Conservation (phyloP, 2,888 invertebrate species). For the Dascillus cervinus region DNA sequence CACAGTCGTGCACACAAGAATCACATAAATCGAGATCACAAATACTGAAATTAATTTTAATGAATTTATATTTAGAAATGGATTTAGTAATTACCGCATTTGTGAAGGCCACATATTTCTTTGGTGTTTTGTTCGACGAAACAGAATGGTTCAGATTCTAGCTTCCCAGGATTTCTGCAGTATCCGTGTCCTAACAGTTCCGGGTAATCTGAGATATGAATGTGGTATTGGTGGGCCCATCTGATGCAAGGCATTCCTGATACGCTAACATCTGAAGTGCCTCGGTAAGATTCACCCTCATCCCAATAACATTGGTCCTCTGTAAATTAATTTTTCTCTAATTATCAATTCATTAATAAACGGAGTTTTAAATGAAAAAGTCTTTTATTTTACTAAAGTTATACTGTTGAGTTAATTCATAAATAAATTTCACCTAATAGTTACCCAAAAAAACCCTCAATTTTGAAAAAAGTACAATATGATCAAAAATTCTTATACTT, state of each 20-base stretch:
- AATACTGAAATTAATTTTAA: conserved; percentile 4
- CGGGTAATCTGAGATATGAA: conserved; percentile 69
- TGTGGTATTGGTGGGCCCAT: conserved; percentile 77
- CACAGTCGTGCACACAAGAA: too few species aligned
- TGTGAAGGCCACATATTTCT: conserved; percentile 80
- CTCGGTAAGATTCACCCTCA: conserved; percentile 76
- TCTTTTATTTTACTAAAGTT: too few species aligned
- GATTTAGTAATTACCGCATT: conserved; percentile 57
- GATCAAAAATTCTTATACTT: too few species aligned
- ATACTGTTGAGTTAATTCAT: too few species aligned
- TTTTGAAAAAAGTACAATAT: too few species aligned
- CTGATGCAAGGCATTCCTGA: conserved; percentile 69
- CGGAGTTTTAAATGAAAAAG: too few species aligned
- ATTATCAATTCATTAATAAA: too few species aligned
- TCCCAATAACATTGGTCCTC: conserved; percentile 87
- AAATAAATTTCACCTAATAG: too few species aligned
- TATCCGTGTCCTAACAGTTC: conserved; percentile 86
- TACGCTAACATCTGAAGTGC: conserved; percentile 64
- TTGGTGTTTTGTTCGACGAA: conserved; percentile 66
- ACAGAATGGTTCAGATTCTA: conserved; percentile 84
- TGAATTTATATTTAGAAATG: conserved; percentile 4
- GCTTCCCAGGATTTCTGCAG: conserved; percentile 80
- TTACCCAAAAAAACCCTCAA: too few species aligned
- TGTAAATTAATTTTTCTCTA: too few species aligned
- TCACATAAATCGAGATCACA: too few species aligned